phyloP scores from a whole-genome alignment of 2,888 invertebrate genomes.

The Cremastinae sp. region DNA sequence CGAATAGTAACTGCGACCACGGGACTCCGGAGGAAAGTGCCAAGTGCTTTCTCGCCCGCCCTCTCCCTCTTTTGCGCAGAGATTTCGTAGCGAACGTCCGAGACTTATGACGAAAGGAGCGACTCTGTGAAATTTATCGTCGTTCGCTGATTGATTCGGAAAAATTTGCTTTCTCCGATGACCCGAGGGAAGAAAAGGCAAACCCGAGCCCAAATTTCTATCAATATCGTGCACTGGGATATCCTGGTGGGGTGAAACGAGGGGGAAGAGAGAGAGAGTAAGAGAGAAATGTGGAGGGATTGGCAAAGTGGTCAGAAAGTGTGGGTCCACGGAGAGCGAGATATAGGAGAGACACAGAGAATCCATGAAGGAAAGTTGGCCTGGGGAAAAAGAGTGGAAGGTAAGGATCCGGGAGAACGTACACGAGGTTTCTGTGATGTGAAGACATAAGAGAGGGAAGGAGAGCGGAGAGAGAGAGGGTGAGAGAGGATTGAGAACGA shows the following conservation, averaged over 20 bases:
- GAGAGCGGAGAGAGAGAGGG: slow-evolving; percentile 29
- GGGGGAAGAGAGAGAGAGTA: slow-evolving; percentile 6
- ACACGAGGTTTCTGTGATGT: slow-evolving; percentile 5
- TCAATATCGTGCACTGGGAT: neutral
- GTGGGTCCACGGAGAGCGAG: slow-evolving; percentile 5
- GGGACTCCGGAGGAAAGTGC: slow-evolving; percentile 74
- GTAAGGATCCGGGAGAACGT: slow-evolving; percentile 33
- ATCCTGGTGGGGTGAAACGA: neutral
- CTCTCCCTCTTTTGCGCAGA: neutral
- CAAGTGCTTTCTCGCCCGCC: slow-evolving; percentile 62
- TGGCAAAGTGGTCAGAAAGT: slow-evolving; percentile 37
- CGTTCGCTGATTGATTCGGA: neutral
- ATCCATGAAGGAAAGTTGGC: slow-evolving; percentile 45
- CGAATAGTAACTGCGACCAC: slow-evolving; percentile 71
- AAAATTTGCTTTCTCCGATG: neutral
- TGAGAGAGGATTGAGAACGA: neutral
- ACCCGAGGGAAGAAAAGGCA: neutral
- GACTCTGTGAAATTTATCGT: neutral
- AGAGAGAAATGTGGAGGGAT: slow-evolving; percentile 13
- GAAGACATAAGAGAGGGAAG: slow-evolving; percentile 37
- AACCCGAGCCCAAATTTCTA: neutral
- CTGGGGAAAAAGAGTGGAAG: slow-evolving; percentile 51
- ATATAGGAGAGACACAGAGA: slow-evolving; percentile 23
- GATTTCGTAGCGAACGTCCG: too few species aligned
- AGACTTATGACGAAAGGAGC: neutral